Conservation (phyloP, 2,797 vertebrate species). For the Pseudomugil tenellus region DNA sequence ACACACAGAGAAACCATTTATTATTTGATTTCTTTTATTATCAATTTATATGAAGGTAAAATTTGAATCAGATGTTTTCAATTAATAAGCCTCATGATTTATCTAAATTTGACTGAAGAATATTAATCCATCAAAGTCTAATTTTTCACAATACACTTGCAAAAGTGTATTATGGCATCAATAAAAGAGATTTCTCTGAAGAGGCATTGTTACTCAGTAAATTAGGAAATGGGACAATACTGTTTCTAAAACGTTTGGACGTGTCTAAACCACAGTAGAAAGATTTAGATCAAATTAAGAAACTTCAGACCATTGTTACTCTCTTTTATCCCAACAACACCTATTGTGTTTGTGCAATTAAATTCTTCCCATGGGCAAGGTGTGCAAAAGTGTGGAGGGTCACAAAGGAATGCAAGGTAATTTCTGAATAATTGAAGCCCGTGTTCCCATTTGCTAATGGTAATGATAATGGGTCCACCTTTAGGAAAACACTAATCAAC, state of each 20-base stretch:
- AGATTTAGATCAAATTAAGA: background rate
- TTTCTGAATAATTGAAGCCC: background rate
- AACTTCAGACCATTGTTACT: background rate
- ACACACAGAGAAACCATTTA: background rate
- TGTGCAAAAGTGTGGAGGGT: background rate
- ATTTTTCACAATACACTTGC: background rate
- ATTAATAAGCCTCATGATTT: background rate
- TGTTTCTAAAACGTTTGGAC: background rate
- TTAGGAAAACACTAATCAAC: background rate
- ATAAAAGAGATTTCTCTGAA: background rate
- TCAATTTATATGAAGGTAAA: background rate
- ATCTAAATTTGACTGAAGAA: background rate
- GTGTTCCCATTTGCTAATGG: background rate
- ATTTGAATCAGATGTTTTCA: background rate
- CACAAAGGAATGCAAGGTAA: background rate
- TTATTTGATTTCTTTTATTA: background rate
- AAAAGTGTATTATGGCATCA: background rate
- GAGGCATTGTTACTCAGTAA: background rate
- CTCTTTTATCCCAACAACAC: background rate
- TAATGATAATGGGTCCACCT: background rate
- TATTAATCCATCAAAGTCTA: background rate
- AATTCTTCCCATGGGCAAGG: background rate
- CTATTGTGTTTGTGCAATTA: background rate
- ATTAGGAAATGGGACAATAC: too few species aligned
- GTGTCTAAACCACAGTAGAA: background rate